phyloP scores from a whole-genome alignment of 2,888 invertebrate genomes.

The Epinotia bilunana region DNA sequence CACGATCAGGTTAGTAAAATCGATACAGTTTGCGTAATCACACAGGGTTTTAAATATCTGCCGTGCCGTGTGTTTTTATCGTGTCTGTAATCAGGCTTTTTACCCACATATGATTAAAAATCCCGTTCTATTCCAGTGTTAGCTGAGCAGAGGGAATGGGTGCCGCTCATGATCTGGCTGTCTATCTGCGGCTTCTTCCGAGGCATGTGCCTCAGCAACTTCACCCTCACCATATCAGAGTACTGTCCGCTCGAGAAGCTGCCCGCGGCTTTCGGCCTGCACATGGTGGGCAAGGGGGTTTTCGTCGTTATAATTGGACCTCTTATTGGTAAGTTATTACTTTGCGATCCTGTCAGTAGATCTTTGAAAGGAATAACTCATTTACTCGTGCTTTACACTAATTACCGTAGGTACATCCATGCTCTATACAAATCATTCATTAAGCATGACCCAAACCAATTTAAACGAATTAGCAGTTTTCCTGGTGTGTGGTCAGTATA shows the following conservation, averaged over 20 bases:
- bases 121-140: slow-evolving; percentile 83
- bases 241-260: slow-evolving; percentile 89
- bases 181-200: slow-evolving; percentile 91
- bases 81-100: background rate
- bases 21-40: background rate
- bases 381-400: too few species aligned
- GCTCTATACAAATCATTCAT: background rate
- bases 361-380: too few species aligned
- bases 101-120: background rate
- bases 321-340: slow-evolving; percentile 84
- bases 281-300: slow-evolving; percentile 90
- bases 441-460: background rate
- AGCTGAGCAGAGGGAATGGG: slow-evolving; percentile 89
- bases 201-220: slow-evolving; percentile 91
- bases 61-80: background rate
- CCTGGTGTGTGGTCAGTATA: background rate
- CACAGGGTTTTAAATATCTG: background rate
- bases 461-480: background rate
- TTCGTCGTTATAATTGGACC: slow-evolving; percentile 89
- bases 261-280: slow-evolving; percentile 90
- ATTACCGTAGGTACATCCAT: too few species aligned
- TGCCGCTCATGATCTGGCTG: slow-evolving; percentile 87
- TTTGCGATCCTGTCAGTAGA: too few species aligned
- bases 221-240: slow-evolving; percentile 91
- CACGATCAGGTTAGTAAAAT: slow-evolving; percentile 87